Evolutionary conservation across 2,113 vertebrate genomes (phyloP).

Genomic region (Cyprinodon tularosa): DNA sequence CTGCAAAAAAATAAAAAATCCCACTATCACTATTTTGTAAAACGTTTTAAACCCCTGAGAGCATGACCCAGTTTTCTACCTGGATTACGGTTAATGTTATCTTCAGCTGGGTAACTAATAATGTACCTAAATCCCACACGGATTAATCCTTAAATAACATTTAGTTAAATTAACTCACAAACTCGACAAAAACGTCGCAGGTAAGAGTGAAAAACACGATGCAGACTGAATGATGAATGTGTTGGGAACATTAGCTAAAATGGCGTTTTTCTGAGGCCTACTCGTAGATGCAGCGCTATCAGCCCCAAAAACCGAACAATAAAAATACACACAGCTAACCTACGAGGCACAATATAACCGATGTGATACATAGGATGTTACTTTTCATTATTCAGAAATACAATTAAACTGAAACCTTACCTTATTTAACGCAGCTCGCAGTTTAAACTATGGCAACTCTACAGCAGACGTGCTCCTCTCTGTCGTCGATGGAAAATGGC

Average conservation of each 20-base stretch:
- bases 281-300: background rate
- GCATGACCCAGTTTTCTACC: constrained; percentile 12
- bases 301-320: background rate
- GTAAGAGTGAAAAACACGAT: background rate
- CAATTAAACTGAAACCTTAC: background rate
- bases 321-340: rapidly evolving
- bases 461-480: background rate
- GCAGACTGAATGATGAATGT: background rate
- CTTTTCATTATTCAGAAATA: rapidly evolving
- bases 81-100: constrained; percentile 15
- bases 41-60: background rate
- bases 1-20: background rate
- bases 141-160: no score
- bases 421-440: background rate
- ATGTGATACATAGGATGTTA: background rate
- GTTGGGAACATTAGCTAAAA: constrained; percentile 43
- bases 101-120: background rate
- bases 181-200: no score
- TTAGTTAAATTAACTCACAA: background rate
- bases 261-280: constrained; percentile 54
- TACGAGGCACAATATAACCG: rapidly evolving
- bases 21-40: background rate
- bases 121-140: background rate
- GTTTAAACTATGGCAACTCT: background rate
- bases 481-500: constrained; percentile 68